phyloP scores from a whole-genome alignment of 2,113 vertebrate genomes.

The Myodes glareolus region DNA sequence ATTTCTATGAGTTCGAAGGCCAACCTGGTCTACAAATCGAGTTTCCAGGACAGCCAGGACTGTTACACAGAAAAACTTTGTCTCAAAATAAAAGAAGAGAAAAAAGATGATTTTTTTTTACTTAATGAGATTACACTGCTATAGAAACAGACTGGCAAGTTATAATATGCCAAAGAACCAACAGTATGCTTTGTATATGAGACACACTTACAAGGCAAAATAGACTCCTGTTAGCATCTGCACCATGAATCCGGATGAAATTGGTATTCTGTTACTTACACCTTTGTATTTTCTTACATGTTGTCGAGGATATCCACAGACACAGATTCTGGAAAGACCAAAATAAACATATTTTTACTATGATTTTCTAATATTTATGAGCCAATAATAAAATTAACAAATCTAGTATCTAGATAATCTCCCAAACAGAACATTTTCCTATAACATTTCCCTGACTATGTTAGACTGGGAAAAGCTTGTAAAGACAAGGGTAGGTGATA shows the following conservation, averaged over 20 bases:
- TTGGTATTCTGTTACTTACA: slow-evolving; percentile 91
- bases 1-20: neutral
- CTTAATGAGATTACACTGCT: neutral
- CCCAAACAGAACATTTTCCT: slow-evolving; percentile 31
- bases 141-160: slow-evolving; percentile 44
- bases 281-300: slow-evolving; percentile 95
- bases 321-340: slow-evolving; percentile 92
- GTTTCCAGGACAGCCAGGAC: neutral
- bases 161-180: slow-evolving; percentile 44
- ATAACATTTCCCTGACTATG: neutral
- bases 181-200: slow-evolving; percentile 26
- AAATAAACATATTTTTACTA: slow-evolving; percentile 51
- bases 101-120: neutral
- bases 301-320: slow-evolving; percentile 97
- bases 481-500: slow-evolving; percentile 15
- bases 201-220: slow-evolving; percentile 94
- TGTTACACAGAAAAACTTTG: neutral
- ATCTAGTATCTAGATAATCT: slow-evolving; percentile 41
- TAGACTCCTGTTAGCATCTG: slow-evolving; percentile 98
- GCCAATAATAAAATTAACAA: slow-evolving; percentile 46
- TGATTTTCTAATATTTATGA: slow-evolving; percentile 46
- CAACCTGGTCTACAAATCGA: neutral
- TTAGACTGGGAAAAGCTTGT: neutral
- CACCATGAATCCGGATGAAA: slow-evolving; percentile 98
- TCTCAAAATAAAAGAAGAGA: neutral